Percentiles rank a stretch among this genome's conserved stretches.
These are phyloP conservation scores for Blomia tropicalis DNA, from an alignment of 2,888 invertebrate genomes.

Conservation along the genomic window DNA sequence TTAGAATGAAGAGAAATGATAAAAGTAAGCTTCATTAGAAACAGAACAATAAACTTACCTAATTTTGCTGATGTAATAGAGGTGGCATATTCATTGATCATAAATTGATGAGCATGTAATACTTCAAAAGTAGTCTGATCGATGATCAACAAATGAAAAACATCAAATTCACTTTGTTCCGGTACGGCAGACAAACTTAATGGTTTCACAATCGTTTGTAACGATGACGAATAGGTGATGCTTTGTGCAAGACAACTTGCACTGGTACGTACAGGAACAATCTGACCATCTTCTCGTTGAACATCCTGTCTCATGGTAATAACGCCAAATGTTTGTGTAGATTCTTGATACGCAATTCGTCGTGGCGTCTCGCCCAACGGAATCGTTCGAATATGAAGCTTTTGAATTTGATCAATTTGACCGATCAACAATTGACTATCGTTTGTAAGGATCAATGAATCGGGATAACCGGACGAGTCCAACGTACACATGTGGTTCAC, in stretches of 20 bases:
- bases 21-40: too few relatives aligned
- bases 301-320: slow-evolving; percentile 76
- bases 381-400: slow-evolving; percentile 86
- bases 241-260: slow-evolving; percentile 45
- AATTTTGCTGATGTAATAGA: slow-evolving; percentile 74
- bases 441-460: slow-evolving; percentile 71
- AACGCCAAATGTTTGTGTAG: slow-evolving; percentile 81
- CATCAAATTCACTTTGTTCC: slow-evolving; percentile 64
- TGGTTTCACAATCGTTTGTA: slow-evolving; percentile 40
- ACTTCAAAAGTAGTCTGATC: slow-evolving; percentile 97
- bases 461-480: slow-evolving; percentile 84
- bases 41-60: too few relatives aligned
- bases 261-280: slow-evolving; percentile 13
- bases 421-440: slow-evolving; percentile 80
- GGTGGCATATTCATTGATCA: slow-evolving; percentile 74
- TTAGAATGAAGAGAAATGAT: background rate
- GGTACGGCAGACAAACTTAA: slow-evolving; percentile 30
- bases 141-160: slow-evolving; percentile 70
- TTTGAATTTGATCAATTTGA: slow-evolving; percentile 95
- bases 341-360: slow-evolving; percentile 84
- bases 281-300: slow-evolving; percentile 36
- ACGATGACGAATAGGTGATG: slow-evolving; percentile 42
- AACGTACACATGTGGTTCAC: slow-evolving; percentile 94
- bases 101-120: slow-evolving; percentile 79
- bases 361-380: slow-evolving; percentile 83